A percentile compares a stretch with the other conserved stretches of the same genome.
These are phyloP conservation scores for Lymantria dispar DNA, from an alignment of 2,888 invertebrate species.

Conservation along the genomic window DNA sequence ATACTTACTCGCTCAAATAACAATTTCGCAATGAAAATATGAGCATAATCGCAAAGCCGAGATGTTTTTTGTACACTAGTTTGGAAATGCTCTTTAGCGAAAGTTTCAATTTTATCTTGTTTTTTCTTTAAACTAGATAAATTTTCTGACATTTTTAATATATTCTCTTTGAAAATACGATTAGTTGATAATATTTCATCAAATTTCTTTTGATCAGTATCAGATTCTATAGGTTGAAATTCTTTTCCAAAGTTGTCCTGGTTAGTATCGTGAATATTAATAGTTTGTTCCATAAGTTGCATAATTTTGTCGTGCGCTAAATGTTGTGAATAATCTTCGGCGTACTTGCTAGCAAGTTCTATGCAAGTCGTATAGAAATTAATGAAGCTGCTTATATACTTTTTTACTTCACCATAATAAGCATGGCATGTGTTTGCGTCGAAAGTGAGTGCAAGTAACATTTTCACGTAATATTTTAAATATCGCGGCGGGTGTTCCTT, in stretches of 20 bases:
- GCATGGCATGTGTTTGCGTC: conserved; percentile 35
- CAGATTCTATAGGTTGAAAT: conserved; percentile 41
- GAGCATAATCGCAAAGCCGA: conserved; percentile 45
- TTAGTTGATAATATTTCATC: conserved; percentile 40
- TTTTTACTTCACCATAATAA: conserved; percentile 57
- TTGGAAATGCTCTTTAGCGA: conserved; percentile 43
- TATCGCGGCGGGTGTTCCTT: conserved; percentile 41
- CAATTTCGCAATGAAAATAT: conserved; percentile 44
- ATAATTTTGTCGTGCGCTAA: conserved; percentile 38
- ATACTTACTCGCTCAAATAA: conserved; percentile 48
- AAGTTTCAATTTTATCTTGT: conserved; percentile 39
- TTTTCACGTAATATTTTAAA: conserved; percentile 39
- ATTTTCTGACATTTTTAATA: conserved; percentile 30
- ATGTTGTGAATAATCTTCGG: conserved; percentile 36
- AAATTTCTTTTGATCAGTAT: conserved; percentile 38
- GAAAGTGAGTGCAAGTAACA: neutral
- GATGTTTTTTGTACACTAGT: conserved; percentile 39
- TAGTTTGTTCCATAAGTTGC: conserved; percentile 41
- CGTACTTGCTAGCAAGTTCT: conserved; percentile 42
- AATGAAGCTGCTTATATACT: conserved; percentile 45
- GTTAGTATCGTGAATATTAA: conserved; percentile 35
- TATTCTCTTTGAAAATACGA: conserved; percentile 27
- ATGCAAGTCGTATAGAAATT: conserved; percentile 43
- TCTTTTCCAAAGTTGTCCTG: conserved; percentile 43
- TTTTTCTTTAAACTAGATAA: conserved; percentile 41